These are phyloP conservation scores for Polylopha cassiicola DNA, from an alignment of 2,888 invertebrate species.

Conservation along the genomic window DNA sequence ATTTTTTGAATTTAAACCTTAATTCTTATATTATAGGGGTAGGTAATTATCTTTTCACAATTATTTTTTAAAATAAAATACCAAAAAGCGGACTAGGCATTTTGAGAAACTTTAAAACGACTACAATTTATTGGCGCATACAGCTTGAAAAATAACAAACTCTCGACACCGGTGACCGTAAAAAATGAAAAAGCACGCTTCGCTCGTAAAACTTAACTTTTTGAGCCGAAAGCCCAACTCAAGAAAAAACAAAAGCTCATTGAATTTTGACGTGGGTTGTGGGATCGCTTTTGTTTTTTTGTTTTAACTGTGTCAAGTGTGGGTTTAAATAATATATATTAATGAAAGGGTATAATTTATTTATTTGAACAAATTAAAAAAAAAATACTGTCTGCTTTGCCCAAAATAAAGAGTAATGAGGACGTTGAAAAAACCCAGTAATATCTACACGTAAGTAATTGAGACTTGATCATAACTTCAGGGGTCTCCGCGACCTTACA, in stretches of 20 bases:
- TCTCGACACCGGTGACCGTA: conserved; percentile 12
- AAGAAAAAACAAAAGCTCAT: conserved; percentile 17
- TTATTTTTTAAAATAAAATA: neutral
- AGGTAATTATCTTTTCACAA: neutral
- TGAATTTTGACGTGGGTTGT: conserved; percentile 11
- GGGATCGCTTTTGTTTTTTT: conserved; percentile 11
- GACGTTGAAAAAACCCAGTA: no score
- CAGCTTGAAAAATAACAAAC: no score
- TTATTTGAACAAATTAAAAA: no score
- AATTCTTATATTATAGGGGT: neutral
- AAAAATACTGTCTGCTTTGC: no score
- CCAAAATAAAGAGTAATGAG: no score
- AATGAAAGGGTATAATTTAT: no score
- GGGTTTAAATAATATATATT: neutral
- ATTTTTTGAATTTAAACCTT: conserved; percentile 26
- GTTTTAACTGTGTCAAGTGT: neutral
- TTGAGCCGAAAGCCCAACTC: conserved; percentile 1
- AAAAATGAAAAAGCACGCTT: conserved; percentile 16
- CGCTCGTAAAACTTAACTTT: conserved; percentile 16
- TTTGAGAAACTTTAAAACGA: no score
- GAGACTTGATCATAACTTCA: no score
- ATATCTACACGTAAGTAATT: no score
- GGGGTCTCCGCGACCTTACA: neutral
- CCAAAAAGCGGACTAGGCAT: no score
- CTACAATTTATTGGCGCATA: no score